These are phyloP conservation scores for Scyliorhinus canicula DNA, from an alignment of 2,797 vertebrate species.

Conservation along the genomic window DNA sequence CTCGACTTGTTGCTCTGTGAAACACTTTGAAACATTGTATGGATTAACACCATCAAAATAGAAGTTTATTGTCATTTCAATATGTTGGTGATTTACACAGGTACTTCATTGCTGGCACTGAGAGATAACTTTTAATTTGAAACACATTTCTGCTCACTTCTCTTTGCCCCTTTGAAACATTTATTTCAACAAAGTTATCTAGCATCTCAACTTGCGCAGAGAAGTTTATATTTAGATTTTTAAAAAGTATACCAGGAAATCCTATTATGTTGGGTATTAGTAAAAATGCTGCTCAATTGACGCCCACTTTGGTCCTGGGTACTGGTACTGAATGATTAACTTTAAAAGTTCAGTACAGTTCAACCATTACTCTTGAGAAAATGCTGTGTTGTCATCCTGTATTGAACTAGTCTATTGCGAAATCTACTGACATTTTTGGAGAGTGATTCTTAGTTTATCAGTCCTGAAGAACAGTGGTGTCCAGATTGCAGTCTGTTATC, in stretches of 20 bases:
- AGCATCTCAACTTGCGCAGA: neutral
- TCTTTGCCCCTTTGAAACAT: neutral
- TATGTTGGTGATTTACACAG: neutral
- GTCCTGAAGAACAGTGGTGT: neutral
- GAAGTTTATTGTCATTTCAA: neutral
- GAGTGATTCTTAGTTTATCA: neutral
- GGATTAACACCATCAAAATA: neutral
- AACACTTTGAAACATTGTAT: neutral
- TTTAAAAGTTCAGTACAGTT: neutral
- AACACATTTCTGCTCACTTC: neutral
- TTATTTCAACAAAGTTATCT: neutral
- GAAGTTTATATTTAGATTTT: neutral
- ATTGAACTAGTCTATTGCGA: neutral
- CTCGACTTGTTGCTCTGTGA: neutral
- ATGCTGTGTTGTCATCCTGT: neutral
- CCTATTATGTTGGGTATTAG: neutral
- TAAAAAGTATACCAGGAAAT: neutral
- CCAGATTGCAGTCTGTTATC: neutral
- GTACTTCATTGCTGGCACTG: neutral
- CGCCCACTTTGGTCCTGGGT: neutral
- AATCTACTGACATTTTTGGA: neutral
- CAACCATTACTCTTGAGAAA: neutral
- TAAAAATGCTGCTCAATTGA: neutral
- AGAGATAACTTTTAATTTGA: neutral
- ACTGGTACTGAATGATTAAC: neutral